Evolutionary conservation across 2,888 invertebrate genomes (phyloP), one percentile per base, ranked within the genome.

Genomic region (Pocota personata): DNA sequence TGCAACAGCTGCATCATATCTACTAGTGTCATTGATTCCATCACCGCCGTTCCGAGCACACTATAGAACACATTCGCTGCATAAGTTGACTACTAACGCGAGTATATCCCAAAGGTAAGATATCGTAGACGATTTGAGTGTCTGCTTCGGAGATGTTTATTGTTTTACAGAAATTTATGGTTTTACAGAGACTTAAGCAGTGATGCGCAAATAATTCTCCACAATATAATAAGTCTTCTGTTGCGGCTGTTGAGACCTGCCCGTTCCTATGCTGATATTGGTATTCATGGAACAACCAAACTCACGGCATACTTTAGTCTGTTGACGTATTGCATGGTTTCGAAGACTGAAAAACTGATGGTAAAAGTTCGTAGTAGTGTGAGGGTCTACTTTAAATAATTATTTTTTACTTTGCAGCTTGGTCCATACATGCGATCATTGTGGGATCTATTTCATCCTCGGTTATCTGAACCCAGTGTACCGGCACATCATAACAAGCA

Each of bases 401-500:
- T 60, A 21, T 50, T 30, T 0, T 35, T 16, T 8, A 35, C 19
- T 67, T 69, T 94, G 1, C 93, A 98, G 97, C 97, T 98, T 93
- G 97, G 97, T n/a, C 96, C 96, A 88, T 97, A 97, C 92, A 96
- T 98, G 93, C 94, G 96, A 89, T 97, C 98, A 90, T 93, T 98
- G 46, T 98, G 98, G 98, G 97, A 97, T 89, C 93, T 98, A 75
- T 98, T 98, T 93, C 98, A 98, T 93, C 98, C 98, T 1, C 97
- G 97, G 89, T 94, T 98, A 87, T 97, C 98, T 8, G 98, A 98
- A 93, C 98, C 98, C 0, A 97, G 97, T 69, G 97, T 98, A 89
- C 97, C 98, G 21, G 97, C 98, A 72, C 98, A 98, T 93, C 98
- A 98, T 90, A 98, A 98, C 93, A 98, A 98, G 92, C 98, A 98